Conservation (phyloP, 2,113 vertebrate species). For the Furnarius figulus region DNA sequence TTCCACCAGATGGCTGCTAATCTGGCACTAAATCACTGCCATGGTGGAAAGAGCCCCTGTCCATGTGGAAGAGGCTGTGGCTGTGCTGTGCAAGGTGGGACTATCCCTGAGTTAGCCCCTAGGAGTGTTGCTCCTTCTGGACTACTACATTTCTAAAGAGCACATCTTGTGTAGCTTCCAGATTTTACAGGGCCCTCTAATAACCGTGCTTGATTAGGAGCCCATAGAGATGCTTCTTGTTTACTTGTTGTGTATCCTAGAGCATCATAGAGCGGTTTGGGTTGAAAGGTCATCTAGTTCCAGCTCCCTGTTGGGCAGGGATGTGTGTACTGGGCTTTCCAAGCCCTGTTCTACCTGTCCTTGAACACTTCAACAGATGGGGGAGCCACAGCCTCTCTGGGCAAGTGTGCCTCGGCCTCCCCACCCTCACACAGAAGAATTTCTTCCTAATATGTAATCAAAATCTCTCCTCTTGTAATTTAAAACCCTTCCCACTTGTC, state of each 20-base stretch:
- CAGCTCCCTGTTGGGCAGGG: background rate
- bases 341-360: fast-evolving
- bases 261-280: background rate
- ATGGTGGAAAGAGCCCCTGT: background rate
- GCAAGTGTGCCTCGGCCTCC: background rate
- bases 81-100: background rate
- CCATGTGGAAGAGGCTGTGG: background rate
- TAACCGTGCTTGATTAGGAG: background rate
- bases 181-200: background rate
- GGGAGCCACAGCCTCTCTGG: background rate
- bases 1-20: background rate
- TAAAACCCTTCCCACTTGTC: background rate
- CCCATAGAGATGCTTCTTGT: background rate
- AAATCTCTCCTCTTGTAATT: background rate
- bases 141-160: background rate
- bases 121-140: background rate
- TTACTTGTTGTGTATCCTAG: background rate
- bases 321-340: too few relatives aligned
- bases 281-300: background rate
- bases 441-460: background rate
- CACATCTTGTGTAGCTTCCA: background rate
- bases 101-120: background rate
- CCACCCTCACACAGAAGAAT: background rate
- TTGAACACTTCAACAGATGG: background rate
- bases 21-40: background rate